phyloP scores from a whole-genome alignment of 1,140 invertebrate species.

The Homalodisca vitripennis region DNA sequence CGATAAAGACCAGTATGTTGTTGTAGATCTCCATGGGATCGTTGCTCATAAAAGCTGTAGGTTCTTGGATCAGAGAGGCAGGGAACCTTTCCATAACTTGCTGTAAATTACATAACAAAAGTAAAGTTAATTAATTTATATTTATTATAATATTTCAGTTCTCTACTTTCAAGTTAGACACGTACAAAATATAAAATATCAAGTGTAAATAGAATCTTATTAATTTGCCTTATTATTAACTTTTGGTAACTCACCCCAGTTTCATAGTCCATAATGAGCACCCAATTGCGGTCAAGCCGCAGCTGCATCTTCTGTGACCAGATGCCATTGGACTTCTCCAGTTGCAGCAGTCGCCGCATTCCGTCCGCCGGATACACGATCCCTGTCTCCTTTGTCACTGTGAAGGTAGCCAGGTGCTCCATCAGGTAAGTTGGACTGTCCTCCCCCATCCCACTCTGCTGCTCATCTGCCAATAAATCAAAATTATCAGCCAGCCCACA shows the following conservation, averaged over 20 bases:
- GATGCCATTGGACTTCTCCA: conserved; percentile 97
- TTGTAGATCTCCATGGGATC: conserved; percentile 98
- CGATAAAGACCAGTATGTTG: conserved; percentile 97
- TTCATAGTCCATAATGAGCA: conserved; percentile 95
- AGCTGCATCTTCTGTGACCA: conserved; percentile 99
- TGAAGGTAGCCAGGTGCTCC: conserved; percentile 98
- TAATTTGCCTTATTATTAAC: too few relatives aligned
- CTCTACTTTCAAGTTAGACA: too few relatives aligned
- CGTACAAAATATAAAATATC: too few relatives aligned
- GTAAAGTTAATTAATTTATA: conserved; percentile 1
- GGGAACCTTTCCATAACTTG: conserved; percentile 95
- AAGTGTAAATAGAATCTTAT: too few relatives aligned
- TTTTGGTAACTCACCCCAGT: conserved; percentile 92
- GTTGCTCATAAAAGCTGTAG: conserved; percentile 94
- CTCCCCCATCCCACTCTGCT: conserved; percentile 46
- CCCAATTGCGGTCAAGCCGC: conserved; percentile 80
- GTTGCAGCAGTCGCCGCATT: conserved; percentile 89
- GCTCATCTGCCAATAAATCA: conserved; percentile 30
- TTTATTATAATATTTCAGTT: too few relatives aligned
- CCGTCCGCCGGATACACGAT: conserved; percentile 90
- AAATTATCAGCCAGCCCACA: conserved; percentile 1
- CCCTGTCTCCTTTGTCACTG: conserved; percentile 83
- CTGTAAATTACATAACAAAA: conserved; percentile 60
- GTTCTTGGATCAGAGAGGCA: conserved; percentile 86
- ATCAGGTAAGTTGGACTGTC: conserved; percentile 81